Evolutionary conservation across 30 jellyfish, hydroid and myxozoan genomes (phyloP), one percentile per base, ranked within the genome.

Genomic region (Aurelia sp.): DNA sequence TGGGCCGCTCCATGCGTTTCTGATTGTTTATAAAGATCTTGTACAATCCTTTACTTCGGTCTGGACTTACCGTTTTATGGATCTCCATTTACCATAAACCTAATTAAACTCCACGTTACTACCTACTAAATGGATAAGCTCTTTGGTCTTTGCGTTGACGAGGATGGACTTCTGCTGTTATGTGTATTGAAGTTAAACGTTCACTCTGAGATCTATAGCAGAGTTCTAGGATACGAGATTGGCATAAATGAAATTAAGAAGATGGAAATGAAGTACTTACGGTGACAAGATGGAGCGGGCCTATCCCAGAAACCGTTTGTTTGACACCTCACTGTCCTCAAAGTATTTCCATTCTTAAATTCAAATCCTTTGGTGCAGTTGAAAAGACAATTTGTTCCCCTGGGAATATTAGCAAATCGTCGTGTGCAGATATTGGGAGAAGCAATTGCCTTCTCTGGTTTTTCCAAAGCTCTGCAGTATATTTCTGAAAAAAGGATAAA

Each of bases 321-420:
- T 68, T 80, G 80, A 75, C 99, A 95, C 3, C 82, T 35, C 74
- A 95, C 40, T 23, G 96, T 65, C 11, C 61, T 71, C 19, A 23
- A 33, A 18, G 68, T 31, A 11, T n/a, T 55, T 30, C 74, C 85
- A 68, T 69, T 12, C 17, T 52, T 71, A 33, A 94, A 65, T 66
- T 95, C 99, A 51, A 57, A 90, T 18, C 99, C 99, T 53, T 81
- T 95, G 66, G 77, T 69, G 66, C 99, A 95, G 51, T 79, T 74
- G 61, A 81, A 85, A 44, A 22, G 81, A 78, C 99, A 95, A 21
- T 20, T 66, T 35, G 91, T 85, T 12, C 97, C 97, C n/a, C 78
- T 82, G 27, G 66, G 81, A 23, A 95, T 86, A 86, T 90, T 86
- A 73, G 97, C 90, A 76, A 85, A 89, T 41, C 88, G 82, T 73